A percentile compares a stretch with the other conserved stretches of the same genome.
Conservation (phyloP, 2,797 vertebrate genomes). For the Threskiornis aethiopicus region DNA sequence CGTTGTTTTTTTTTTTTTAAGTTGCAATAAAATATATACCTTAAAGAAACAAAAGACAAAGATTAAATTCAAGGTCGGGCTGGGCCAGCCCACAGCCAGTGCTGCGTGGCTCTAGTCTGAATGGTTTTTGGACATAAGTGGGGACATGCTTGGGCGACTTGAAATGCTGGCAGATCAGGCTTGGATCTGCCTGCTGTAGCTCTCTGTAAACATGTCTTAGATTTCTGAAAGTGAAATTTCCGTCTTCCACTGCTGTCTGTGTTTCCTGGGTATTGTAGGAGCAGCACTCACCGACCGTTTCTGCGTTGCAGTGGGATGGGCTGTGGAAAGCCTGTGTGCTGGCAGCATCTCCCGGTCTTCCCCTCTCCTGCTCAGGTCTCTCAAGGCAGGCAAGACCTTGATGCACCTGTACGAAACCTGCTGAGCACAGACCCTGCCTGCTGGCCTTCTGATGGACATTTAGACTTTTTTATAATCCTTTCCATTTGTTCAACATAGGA, state of each 20-base stretch:
- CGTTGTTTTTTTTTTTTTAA: background rate
- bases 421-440: background rate
- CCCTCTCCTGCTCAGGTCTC: background rate
- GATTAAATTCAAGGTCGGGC: background rate
- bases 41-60: background rate
- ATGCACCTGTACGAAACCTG: background rate
- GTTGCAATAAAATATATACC: background rate
- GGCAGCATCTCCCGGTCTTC: background rate
- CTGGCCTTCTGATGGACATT: background rate
- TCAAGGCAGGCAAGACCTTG: background rate
- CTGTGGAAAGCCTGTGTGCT: too few relatives aligned
- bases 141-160: background rate
- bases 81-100: background rate
- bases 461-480: background rate
- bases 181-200: background rate
- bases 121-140: background rate
- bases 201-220: background rate
- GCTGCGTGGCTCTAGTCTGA: background rate
- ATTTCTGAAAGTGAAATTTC: background rate
- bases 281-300: accelerated
- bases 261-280: background rate
- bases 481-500: background rate
- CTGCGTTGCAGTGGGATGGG: too few relatives aligned
- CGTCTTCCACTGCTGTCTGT: background rate
- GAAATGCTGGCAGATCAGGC: background rate